Base-by-base conservation (phyloP, 2,888 invertebrate species). In the Lasioglossum malachurum region DNA sequence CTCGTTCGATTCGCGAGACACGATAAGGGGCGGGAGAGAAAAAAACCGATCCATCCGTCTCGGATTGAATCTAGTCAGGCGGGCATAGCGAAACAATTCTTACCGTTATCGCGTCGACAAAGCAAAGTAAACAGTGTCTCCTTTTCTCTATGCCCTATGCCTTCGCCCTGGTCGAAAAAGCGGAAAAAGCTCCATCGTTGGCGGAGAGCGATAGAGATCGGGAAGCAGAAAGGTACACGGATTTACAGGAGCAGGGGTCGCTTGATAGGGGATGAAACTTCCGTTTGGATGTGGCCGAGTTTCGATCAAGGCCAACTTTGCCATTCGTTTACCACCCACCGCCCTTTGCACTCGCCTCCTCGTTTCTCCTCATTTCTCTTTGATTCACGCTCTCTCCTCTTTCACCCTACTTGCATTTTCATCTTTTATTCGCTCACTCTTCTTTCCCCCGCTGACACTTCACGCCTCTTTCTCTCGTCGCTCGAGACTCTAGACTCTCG, bases 291-390 rank as follows among this genome's bases (percentile, higher is more conserved):
- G 91, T 88, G 89, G 86, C 88, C 84, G 87, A 87, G 90, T 89
- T 90, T 91, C 88, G 89, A 92, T 90, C 91, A 92, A 91, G 91
- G 91, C 83, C 91, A 88, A 89, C 91, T 87, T 89, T 87, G 84
- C 86, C 84, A 88, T 88, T 90, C 86, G 87, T 87, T 90, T 85
- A 74, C 88, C 80, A 83, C 81, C 82, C 71, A 57, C 60, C 60
- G 53, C 38, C 77, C 14, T 77, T 19, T 57, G 71, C 41, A 71
- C 72, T 8, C 67, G 41, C 41, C 76, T 79, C 71, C 64, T 64
- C 64, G 44, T 46, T 49, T 31, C 41, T 74, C 27, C 49, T 71
- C 49, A 60, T 67, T 64, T 44, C 41, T 35, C 49, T 27, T 53
- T 12, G 75, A 60, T 14, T 60, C 57, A 31, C 78, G 19, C 19